phyloP scores from a whole-genome alignment of 2,113 vertebrate species.

The Tringa solitaria region DNA sequence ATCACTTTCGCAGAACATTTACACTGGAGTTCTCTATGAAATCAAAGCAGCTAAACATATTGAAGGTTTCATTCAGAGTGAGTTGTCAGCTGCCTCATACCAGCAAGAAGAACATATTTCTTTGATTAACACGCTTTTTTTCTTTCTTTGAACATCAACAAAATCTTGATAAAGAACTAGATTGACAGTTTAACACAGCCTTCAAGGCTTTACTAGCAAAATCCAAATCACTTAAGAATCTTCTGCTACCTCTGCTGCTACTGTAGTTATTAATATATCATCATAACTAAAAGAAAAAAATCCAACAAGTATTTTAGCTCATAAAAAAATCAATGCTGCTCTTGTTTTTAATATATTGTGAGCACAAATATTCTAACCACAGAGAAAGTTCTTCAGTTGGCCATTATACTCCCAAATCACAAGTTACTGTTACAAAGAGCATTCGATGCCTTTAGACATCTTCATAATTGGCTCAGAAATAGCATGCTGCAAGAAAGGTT shows the following conservation, averaged over 20 bases:
- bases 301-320: neutral
- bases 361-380: slow-evolving; percentile 35
- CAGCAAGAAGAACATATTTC: slow-evolving; percentile 42
- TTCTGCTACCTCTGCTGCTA: slow-evolving; percentile 22
- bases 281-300: neutral
- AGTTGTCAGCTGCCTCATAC: neutral
- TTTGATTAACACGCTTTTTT: slow-evolving; percentile 32
- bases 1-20: neutral
- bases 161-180: slow-evolving; percentile 27
- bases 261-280: slow-evolving; percentile 36
- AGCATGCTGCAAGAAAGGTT: slow-evolving; percentile 54
- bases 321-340: neutral
- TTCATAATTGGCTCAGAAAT: slow-evolving; percentile 67
- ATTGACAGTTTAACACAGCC: slow-evolving; percentile 30
- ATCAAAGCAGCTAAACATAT: slow-evolving; percentile 5
- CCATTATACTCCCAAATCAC: slow-evolving; percentile 60
- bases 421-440: slow-evolving; percentile 54
- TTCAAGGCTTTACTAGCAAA: slow-evolving; percentile 25
- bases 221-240: slow-evolving; percentile 11
- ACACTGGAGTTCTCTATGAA: neutral
- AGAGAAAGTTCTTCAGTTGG: slow-evolving; percentile 33
- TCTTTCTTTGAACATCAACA: slow-evolving; percentile 33
- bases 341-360: slow-evolving; percentile 50
- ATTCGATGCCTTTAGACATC: slow-evolving; percentile 61
- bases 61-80: slow-evolving; percentile 23